These are phyloP conservation scores for Ephialtes manifestator DNA, from an alignment of 2,888 invertebrate genomes.

Conservation along the genomic window DNA sequence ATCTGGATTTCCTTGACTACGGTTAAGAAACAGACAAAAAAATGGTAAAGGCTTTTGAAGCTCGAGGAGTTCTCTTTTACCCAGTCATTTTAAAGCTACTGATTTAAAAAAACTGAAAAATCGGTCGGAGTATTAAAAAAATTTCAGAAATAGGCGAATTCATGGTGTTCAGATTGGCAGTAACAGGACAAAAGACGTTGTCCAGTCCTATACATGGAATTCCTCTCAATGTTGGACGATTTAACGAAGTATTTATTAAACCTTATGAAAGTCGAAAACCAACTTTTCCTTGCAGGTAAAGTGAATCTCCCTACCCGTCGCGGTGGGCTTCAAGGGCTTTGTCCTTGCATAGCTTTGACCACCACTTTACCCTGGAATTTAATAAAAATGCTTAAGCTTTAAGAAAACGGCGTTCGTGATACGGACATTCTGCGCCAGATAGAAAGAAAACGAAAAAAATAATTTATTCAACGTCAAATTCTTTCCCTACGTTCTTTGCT, in stretches of 20 bases:
- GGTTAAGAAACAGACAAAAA: background rate
- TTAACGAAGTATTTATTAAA: background rate
- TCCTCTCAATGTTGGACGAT: background rate
- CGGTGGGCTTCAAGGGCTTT: background rate
- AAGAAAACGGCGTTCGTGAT: slow-evolving; percentile 45
- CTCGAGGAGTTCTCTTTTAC: background rate
- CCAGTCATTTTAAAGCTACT: background rate
- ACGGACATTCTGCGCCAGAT: slow-evolving; percentile 12
- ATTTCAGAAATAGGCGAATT: background rate
- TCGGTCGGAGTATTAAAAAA: background rate
- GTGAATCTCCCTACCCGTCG: background rate
- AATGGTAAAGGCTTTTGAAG: background rate
- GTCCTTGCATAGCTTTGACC: slow-evolving; percentile 32
- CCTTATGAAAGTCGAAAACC: background rate
- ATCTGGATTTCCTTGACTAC: slow-evolving; percentile 19
- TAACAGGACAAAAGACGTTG: background rate
- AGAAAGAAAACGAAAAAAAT: slow-evolving; percentile 51
- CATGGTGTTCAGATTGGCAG: background rate
- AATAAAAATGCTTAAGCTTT: slow-evolving; percentile 71
- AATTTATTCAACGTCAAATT: slow-evolving; percentile 49
- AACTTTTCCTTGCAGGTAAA: slow-evolving; percentile 23
- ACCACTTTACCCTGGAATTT: slow-evolving; percentile 66
- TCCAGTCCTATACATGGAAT: background rate
- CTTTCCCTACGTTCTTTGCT: background rate
- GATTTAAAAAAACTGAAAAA: background rate